phyloP scores from a whole-genome alignment of 2,888 invertebrate species.

The Monopis laevigella region DNA sequence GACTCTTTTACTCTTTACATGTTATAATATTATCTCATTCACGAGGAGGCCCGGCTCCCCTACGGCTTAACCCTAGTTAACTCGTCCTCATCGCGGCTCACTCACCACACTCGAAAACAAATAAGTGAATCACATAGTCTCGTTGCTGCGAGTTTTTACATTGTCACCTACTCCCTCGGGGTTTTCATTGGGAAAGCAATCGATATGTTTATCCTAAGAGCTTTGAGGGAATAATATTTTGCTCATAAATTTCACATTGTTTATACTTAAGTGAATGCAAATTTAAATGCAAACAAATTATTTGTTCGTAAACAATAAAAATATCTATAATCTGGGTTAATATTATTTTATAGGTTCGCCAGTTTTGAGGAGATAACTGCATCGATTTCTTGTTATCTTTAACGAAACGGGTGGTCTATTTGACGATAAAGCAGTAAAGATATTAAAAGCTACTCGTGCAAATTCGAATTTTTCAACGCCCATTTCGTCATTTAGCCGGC shows the following conservation, averaged over 20 bases:
- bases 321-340: too few species aligned
- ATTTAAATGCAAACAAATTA: conserved; percentile 21
- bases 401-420: too few species aligned
- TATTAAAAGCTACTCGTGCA: too few species aligned
- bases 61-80: conserved; percentile 48
- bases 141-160: conserved; percentile 52
- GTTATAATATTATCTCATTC: conserved; percentile 54
- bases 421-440: too few species aligned
- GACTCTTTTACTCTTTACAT: conserved; percentile 63
- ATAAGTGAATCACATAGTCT: conserved; percentile 46
- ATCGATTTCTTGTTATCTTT: too few species aligned
- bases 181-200: conserved; percentile 45
- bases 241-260: conserved; percentile 56
- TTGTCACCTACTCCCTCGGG: conserved; percentile 54
- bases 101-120: conserved; percentile 41
- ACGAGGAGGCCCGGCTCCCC: conserved; percentile 36
- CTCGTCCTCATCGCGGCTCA: conserved; percentile 30
- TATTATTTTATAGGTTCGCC: too few species aligned
- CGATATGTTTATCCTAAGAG: conserved; percentile 64
- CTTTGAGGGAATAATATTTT: conserved; percentile 54
- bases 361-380: too few species aligned
- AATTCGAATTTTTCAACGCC: too few species aligned
- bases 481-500: too few species aligned
- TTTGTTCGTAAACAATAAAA: not conserved
- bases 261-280: too few species aligned